phyloP scores from a whole-genome alignment of 2,113 vertebrate species.

The Bambusicola thoracicus region DNA sequence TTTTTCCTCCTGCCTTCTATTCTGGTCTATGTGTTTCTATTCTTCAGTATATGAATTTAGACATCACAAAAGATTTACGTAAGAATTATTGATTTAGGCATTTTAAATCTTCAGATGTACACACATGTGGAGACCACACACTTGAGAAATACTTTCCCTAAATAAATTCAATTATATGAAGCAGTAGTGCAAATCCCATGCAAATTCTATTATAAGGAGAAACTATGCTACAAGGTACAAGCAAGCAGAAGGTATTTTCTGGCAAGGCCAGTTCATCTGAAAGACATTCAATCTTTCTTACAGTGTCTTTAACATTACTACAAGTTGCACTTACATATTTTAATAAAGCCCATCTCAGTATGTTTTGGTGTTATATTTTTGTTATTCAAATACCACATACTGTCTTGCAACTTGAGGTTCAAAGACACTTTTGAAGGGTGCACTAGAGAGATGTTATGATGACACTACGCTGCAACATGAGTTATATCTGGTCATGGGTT shows the following conservation, averaged over 20 bases:
- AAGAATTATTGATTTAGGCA: slow-evolving; percentile 33
- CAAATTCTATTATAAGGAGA: slow-evolving; percentile 26
- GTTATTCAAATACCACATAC: neutral
- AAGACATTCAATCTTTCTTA: neutral
- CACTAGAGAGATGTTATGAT: neutral
- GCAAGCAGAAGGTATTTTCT: slow-evolving; percentile 33
- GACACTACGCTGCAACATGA: rapidly evolving
- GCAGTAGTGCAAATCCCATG: slow-evolving; percentile 57
- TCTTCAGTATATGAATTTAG: neutral
- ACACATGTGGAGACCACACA: neutral
- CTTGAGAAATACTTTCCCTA: slow-evolving; percentile 60
- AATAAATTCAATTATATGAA: slow-evolving; percentile 59
- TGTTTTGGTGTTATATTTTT: neutral
- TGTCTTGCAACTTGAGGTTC: neutral
- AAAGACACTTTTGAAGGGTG: neutral
- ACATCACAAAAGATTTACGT: neutral
- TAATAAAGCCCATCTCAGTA: neutral
- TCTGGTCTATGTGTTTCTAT: neutral
- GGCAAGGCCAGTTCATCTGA: neutral
- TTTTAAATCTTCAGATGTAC: slow-evolving; percentile 24
- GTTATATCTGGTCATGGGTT: neutral
- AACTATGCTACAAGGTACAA: neutral
- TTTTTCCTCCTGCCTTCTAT: slow-evolving; percentile 40
- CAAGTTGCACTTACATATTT: neutral
- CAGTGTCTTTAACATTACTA: neutral